phyloP scores from a whole-genome alignment of 2,113 vertebrate genomes.

The Elaphurus davidianus region DNA sequence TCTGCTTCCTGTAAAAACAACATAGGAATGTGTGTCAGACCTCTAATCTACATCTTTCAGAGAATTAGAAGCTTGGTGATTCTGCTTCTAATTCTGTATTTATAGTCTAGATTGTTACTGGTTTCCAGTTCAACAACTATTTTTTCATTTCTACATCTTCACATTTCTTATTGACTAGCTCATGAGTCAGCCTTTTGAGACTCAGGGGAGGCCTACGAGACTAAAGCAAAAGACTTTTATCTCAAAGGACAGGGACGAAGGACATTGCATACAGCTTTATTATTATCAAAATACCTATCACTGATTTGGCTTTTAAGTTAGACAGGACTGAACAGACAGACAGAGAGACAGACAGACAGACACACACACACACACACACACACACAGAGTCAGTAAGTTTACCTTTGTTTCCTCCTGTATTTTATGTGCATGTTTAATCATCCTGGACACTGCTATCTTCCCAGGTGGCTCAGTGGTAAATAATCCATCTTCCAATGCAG shows the following conservation, averaged over 20 bases:
- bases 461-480: neutral
- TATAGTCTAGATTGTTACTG: neutral
- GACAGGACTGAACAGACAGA: neutral
- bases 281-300: neutral
- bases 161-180: neutral
- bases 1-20: neutral
- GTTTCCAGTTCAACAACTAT: neutral
- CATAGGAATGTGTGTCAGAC: neutral
- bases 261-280: neutral
- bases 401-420: neutral
- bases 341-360: neutral
- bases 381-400: neutral
- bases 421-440: neutral
- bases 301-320: neutral
- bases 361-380: neutral
- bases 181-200: neutral
- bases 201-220: neutral
- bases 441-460: rapidly evolving
- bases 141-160: neutral
- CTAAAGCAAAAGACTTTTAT: neutral
- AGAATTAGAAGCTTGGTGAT: neutral
- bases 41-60: neutral
- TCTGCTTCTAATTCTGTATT: neutral
- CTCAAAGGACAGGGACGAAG: neutral
- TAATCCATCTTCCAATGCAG: neutral